Evolutionary conservation across 1,140 invertebrate genomes (phyloP).

Genomic region (Theocolax elegans): DNA sequence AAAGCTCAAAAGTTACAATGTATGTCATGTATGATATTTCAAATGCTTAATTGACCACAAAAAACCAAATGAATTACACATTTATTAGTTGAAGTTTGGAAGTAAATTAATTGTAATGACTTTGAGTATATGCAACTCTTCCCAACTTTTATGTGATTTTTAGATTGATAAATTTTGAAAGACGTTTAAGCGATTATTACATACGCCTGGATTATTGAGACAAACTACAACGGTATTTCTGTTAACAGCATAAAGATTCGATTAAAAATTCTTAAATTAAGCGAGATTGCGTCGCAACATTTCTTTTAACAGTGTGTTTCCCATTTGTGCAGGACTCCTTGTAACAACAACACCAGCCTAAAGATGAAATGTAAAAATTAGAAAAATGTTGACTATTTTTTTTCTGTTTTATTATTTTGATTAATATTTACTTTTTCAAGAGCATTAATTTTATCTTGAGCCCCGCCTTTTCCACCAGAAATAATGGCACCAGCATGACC

Average conservation of each 20-base stretch:
- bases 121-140: too few relatives aligned
- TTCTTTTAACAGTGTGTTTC: constrained; percentile 87
- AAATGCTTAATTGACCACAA: too few relatives aligned
- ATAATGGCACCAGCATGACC: constrained; percentile 99
- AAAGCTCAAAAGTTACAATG: constrained; percentile 22
- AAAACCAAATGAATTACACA: constrained; percentile 36
- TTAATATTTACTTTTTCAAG: constrained; percentile 80
- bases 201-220: too few relatives aligned
- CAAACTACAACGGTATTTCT: constrained; percentile 62
- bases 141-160: too few relatives aligned
- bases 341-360: constrained; percentile 93
- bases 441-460: constrained; percentile 97
- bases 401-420: constrained; percentile 5
- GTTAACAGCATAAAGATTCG: constrained; percentile 35
- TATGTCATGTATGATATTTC: constrained; percentile 17
- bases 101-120: constrained; percentile 16
- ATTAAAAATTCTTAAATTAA: constrained; percentile 46
- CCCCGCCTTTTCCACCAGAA: constrained; percentile 97
- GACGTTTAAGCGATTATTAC: too few relatives aligned
- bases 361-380: constrained; percentile 42
- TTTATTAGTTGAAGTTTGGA: constrained; percentile 11
- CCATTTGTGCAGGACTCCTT: constrained; percentile 96
- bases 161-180: too few relatives aligned
- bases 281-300: constrained; percentile 81
- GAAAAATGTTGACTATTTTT: too few relatives aligned